These are phyloP conservation scores for Actinostola sp. DNA, from an alignment of 92 coral and sea anemone species.

Conservation along the genomic window DNA sequence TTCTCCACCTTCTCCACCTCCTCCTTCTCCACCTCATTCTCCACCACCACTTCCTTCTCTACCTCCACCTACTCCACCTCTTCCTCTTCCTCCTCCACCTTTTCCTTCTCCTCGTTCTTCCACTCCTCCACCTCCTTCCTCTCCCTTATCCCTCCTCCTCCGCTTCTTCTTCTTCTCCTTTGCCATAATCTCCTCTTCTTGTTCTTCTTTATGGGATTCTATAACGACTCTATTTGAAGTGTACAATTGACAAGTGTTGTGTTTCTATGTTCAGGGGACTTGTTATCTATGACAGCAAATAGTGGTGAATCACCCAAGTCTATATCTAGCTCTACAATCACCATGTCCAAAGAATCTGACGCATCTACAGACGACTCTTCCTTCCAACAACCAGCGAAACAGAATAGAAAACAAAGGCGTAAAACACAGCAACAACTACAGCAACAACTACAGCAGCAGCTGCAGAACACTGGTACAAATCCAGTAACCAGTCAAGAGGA, in stretches of 20 bases:
- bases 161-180: too few species aligned
- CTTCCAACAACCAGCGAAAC: constrained; percentile 71
- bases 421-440: constrained; percentile 75
- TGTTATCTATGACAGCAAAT: constrained; percentile 70
- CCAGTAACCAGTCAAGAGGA: constrained; percentile 20
- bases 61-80: too few species aligned
- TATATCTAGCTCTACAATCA: constrained; percentile 35
- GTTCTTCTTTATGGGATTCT: background rate
- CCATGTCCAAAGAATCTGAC: constrained; percentile 69
- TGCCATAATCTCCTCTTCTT: too few species aligned
- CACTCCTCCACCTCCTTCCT: too few species aligned
- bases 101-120: too few species aligned
- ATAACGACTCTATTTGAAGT: too few species aligned
- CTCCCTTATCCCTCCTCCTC: too few species aligned
- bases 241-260: background rate
- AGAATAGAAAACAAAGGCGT: constrained; percentile 92
- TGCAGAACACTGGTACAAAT: constrained; percentile 41
- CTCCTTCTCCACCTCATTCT: too few species aligned
- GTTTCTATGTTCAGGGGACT: constrained; percentile 64
- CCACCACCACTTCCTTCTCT: too few species aligned
- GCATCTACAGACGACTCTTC: constrained; percentile 46
- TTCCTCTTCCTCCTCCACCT: too few species aligned
- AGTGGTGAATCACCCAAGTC: constrained; percentile 44
- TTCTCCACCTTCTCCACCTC: too few species aligned
- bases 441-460: constrained; percentile 64